A percentile compares a stretch with the other conserved stretches of the same genome.
Conservation (phyloP, 2,888 invertebrate species). For the Gibbula magus region DNA sequence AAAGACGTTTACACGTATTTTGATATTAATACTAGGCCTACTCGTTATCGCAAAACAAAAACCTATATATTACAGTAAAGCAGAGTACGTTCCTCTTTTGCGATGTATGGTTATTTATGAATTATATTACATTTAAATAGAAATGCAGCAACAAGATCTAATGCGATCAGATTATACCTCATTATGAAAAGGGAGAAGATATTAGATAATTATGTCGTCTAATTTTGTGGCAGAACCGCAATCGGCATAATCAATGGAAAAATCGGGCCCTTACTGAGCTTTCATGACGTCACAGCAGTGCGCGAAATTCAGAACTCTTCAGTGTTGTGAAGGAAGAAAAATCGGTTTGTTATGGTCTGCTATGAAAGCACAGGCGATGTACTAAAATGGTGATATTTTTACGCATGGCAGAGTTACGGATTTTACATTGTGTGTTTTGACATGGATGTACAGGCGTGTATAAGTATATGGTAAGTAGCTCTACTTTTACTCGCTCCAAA, state of each 20-base stretch:
- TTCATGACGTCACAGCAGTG: slow-evolving; percentile 1
- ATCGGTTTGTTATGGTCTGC: slow-evolving; percentile 5
- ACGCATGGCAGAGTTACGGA: background rate
- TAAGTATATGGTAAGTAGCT: background rate
- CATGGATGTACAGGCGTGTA: background rate
- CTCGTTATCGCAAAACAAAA: too few species aligned
- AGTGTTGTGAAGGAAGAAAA: background rate
- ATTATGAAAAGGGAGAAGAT: too few species aligned
- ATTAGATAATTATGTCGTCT: too few species aligned
- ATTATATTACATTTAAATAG: too few species aligned
- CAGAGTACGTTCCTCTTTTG: too few species aligned
- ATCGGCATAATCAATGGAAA: background rate
- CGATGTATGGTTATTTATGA: too few species aligned
- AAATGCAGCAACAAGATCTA: too few species aligned
- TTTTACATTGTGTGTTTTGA: background rate
- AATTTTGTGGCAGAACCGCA: background rate
- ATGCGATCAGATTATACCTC: too few species aligned
- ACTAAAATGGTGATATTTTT: background rate
- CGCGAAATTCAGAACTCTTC: slow-evolving; percentile 11
- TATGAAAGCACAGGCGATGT: background rate
- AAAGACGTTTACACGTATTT: too few species aligned
- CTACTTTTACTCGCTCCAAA: too few species aligned
- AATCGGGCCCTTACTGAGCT: background rate
- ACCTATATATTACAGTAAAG: too few species aligned
- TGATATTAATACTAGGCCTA: too few species aligned